Conservation (phyloP, 1,140 invertebrate genomes). For the Paraescarpia echinospica region DNA sequence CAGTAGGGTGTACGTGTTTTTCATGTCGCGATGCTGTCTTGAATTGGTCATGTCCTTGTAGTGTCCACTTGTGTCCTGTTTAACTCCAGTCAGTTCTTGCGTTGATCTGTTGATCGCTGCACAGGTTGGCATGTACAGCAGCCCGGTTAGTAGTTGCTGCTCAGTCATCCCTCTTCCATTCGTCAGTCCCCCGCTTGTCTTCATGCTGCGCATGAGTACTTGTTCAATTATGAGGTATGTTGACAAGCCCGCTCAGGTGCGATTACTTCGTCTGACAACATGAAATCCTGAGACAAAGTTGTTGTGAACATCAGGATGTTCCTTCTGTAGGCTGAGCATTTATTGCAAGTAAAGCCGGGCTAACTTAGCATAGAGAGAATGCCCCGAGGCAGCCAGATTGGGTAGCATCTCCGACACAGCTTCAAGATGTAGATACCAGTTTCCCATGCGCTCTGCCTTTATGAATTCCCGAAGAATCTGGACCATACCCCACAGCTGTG, state of each 20-base stretch:
- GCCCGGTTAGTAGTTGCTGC: no score
- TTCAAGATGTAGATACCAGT: slow-evolving; percentile 1
- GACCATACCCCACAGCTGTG: neutral
- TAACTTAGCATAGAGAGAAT: slow-evolving; percentile 19
- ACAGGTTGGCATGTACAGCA: no score
- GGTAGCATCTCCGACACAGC: slow-evolving; percentile 23
- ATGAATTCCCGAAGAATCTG: neutral
- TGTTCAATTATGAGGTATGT: slow-evolving; percentile 45
- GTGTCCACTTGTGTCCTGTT: neutral
- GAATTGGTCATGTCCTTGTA: slow-evolving; percentile 20
- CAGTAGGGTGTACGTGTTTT: slow-evolving; percentile 18
- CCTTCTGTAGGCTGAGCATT: slow-evolving; percentile 3
- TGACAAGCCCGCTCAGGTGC: slow-evolving; percentile 54
- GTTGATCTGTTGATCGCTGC: no score
- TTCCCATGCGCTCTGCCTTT: slow-evolving; percentile 7
- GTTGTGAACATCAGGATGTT: slow-evolving; percentile 7
- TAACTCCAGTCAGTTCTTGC: neutral
- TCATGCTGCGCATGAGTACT: slow-evolving; percentile 45
- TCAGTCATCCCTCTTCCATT: slow-evolving; percentile 10
- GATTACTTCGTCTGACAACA: slow-evolving; percentile 35
- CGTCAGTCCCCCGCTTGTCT: slow-evolving; percentile 49
- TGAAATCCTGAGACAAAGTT: slow-evolving; percentile 15
- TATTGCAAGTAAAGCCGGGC: slow-evolving; percentile 19
- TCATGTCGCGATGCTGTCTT: slow-evolving; percentile 25
- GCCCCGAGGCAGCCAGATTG: slow-evolving; percentile 12